Percentiles rank a stretch among this genome's conserved stretches.
phyloP scores from a whole-genome alignment of 2,797 vertebrate genomes.

The Melanogrammus aeglefinus region DNA sequence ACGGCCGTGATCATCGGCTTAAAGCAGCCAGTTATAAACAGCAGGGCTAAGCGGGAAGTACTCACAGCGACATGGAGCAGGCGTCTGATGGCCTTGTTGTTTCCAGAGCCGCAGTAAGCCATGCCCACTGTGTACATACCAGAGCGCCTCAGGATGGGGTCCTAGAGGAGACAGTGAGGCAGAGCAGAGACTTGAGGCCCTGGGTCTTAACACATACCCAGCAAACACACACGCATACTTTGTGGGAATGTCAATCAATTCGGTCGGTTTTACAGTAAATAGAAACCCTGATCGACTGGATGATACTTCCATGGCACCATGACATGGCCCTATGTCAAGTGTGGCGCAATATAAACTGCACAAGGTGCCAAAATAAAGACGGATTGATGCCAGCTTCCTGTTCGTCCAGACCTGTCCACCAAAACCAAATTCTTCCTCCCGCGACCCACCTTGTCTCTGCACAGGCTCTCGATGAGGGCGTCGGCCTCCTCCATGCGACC shows the following conservation, averaged over 20 bases:
- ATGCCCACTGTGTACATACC: slow-evolving; percentile 99
- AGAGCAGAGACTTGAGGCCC: slow-evolving; percentile 59
- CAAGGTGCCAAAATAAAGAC: background rate
- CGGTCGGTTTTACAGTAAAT: too few relatives aligned
- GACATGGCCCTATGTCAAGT: background rate
- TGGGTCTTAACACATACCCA: slow-evolving; percentile 31
- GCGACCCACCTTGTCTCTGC: slow-evolving; percentile 88
- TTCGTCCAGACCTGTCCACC: background rate
- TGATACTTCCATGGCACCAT: background rate
- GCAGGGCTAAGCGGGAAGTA: slow-evolving; percentile 48
- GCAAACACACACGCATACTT: slow-evolving; percentile 27
- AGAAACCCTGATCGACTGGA: too few relatives aligned
- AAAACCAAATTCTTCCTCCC: background rate
- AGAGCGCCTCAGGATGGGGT: slow-evolving; percentile 93
- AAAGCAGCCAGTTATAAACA: background rate
- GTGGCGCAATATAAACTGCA: background rate
- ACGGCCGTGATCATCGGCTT: background rate
- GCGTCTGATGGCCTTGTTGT: slow-evolving; percentile 97
- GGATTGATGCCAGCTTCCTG: background rate
- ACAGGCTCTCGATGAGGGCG: slow-evolving; percentile 96
- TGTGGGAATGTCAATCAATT: slow-evolving; percentile 7
- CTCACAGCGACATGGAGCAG: slow-evolving; percentile 97
- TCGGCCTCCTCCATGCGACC: slow-evolving; percentile 98
- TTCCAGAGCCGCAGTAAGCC: slow-evolving; percentile 98
- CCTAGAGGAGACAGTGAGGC: slow-evolving; percentile 60